Evolutionary conservation across 2,113 vertebrate species (phyloP).

Genomic region (Pangasianodon gigas): DNA sequence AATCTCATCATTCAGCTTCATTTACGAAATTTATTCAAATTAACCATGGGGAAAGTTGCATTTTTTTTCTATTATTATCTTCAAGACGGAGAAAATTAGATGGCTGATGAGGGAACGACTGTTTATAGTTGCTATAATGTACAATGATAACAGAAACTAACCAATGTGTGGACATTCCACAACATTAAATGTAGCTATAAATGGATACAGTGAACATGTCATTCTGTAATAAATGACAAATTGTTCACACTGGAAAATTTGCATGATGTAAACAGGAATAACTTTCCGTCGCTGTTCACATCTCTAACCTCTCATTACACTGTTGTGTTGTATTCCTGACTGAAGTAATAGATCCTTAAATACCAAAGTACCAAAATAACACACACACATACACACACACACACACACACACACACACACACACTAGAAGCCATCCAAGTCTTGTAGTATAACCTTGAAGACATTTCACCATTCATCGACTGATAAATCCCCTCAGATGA

Average conservation of each 20-base stretch:
- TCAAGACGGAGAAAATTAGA: not conserved
- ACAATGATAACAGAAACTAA: not conserved
- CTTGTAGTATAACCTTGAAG: constrained; percentile 6
- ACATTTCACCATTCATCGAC: not conserved
- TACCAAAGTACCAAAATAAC: not conserved
- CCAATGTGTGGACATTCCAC: not conserved
- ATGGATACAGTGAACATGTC: not conserved
- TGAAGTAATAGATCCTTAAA: not conserved
- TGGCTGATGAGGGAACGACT: not conserved
- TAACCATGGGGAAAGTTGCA: not conserved
- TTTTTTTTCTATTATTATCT: not conserved
- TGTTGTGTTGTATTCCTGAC: not conserved
- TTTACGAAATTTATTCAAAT: not conserved
- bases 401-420: not conserved
- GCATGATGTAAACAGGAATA: not conserved
- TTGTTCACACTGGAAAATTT: not conserved
- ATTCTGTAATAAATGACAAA: not conserved
- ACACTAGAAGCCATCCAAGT: not conserved
- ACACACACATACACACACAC: not conserved
- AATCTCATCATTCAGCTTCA: not conserved
- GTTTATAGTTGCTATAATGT: not conserved
- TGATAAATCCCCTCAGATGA: not conserved
- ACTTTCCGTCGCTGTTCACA: not conserved
- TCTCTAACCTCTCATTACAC: not conserved
- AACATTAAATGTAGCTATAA: not conserved